These are phyloP conservation scores for Lissonota sp. DNA, from an alignment of 2,888 invertebrate species.

Conservation along the genomic window DNA sequence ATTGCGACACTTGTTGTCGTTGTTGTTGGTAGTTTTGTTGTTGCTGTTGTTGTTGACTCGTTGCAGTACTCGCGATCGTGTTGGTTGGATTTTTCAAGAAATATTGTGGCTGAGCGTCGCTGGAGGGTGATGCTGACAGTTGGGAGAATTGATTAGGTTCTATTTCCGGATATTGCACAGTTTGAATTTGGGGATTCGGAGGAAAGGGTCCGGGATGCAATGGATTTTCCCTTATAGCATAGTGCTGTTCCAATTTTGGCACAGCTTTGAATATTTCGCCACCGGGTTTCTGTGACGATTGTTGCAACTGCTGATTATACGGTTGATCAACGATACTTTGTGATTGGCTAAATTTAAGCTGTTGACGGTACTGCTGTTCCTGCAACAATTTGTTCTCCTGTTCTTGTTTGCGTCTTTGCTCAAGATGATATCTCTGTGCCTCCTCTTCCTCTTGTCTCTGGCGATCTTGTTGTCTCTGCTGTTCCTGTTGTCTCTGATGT, in stretches of 20 bases:
- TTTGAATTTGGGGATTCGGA: slow-evolving; percentile 73
- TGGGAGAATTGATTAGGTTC: slow-evolving; percentile 85
- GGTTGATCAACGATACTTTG: slow-evolving; percentile 82
- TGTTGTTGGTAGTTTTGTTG: slow-evolving; percentile 75
- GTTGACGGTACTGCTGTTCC: slow-evolving; percentile 80
- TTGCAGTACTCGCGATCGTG: slow-evolving; percentile 26
- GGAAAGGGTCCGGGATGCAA: slow-evolving; percentile 82
- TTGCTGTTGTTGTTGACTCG: slow-evolving; percentile 59
- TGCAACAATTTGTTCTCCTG: slow-evolving; percentile 76
- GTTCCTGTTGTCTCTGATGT: slow-evolving; percentile 70
- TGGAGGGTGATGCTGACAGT: slow-evolving; percentile 78
- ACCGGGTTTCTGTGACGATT: slow-evolving; percentile 83
- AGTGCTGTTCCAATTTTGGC: slow-evolving; percentile 92
- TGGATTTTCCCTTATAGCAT: slow-evolving; percentile 81
- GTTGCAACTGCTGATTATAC: slow-evolving; percentile 82
- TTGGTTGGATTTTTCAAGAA: slow-evolving; percentile 43
- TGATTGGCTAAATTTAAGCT: slow-evolving; percentile 75
- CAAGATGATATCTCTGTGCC: slow-evolving; percentile 69
- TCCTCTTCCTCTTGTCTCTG: slow-evolving; percentile 71
- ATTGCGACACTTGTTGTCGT: slow-evolving; percentile 76
- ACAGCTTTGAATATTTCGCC: slow-evolving; percentile 91
- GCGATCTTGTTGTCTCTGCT: slow-evolving; percentile 70
- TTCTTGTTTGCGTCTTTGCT: slow-evolving; percentile 80
- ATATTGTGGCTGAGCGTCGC: slow-evolving; percentile 62
- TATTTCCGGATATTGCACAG: slow-evolving; percentile 67